Base-by-base conservation (phyloP, 2,113 vertebrate genomes). In the Meleagris gallopavo region DNA sequence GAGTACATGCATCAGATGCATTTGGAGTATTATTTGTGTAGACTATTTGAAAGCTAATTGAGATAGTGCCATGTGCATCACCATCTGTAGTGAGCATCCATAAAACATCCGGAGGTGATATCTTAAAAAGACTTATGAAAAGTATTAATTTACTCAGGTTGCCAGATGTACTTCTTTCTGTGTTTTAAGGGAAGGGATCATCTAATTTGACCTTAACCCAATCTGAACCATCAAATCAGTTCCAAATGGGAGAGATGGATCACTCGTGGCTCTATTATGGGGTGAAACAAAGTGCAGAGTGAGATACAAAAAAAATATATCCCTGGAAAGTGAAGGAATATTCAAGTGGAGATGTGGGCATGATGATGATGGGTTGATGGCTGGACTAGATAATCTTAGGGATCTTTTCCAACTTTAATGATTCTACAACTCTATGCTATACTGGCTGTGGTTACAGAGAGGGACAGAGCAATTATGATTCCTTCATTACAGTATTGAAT, bases 121-220 rank as follows among this genome's bases (percentile, higher is more conserved):
- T 93, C 93, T 95, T 91, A 88, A 94, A 96, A 93, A 95, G 87
- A 73, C 72, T 0, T 65, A 89, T 38, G 16, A 94, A 91, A 87
- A 87, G 76, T 74, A 81, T 12, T 90, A 93, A 92, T 86, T 58
- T 60, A 65, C 86, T 88, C 61, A 78, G 69, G 20, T 61, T 93
- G 29, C 46, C 52, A 88, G 80, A 81, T 90, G 57, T 75, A 74
- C 86, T 93, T 74, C 6, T 83, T 83, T 71, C 41, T 72, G 17
- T 38, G 34, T 60, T 96, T 91, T 81, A 90, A 94, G 65, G 55
- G 46, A 64, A 81, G 15, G 34, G 88, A 78, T 78, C 6, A 46
- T 77, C 61, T 81, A 29, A 83, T 86, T 75, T 90, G 65, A 94
- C 76, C 80, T 92, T n/a, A 90, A 69, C 88, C 41, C 38, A 74